phyloP scores from a whole-genome alignment of 2,888 invertebrate genomes.

The Apantesis nais region DNA sequence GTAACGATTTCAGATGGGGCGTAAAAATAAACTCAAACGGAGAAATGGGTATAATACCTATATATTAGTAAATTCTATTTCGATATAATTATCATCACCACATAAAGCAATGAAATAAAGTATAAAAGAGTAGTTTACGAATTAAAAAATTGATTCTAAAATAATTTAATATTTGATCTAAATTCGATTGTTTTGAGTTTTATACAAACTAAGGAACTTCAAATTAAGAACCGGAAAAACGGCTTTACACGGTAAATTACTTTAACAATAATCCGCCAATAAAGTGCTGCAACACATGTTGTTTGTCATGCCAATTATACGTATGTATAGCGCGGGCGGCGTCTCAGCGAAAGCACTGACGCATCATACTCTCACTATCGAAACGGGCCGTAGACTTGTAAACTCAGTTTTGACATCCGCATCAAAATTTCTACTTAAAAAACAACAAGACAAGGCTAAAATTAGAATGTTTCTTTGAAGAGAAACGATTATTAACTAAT shows the following conservation, averaged over 20 bases:
- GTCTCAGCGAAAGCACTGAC: constrained; percentile 44
- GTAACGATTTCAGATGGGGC: too few relatives aligned
- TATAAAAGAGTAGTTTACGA: too few relatives aligned
- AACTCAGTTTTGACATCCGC: constrained; percentile 41
- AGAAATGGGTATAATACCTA: too few relatives aligned
- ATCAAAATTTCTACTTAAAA: constrained; percentile 25
- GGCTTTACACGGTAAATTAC: constrained; percentile 8
- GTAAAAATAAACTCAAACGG: too few relatives aligned
- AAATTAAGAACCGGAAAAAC: constrained; percentile 3
- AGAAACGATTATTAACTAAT: constrained; percentile 28
- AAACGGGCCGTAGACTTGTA: constrained; percentile 44
- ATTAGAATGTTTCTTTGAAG: constrained; percentile 10
- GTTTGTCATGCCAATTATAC: neutral
- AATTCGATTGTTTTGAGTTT: constrained; percentile 8
- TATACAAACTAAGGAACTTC: neutral
- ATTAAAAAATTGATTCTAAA: neutral
- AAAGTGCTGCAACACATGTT: neutral
- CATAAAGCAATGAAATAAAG: too few relatives aligned
- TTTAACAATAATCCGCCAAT: neutral
- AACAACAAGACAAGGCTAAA: neutral
- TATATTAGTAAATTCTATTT: too few relatives aligned
- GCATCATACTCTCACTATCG: constrained; percentile 52
- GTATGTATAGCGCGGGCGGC: constrained; percentile 30
- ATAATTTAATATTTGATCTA: neutral
- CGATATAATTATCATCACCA: too few relatives aligned